phyloP scores from a whole-genome alignment of 2,797 vertebrate genomes.

The Trachurus trachurus region DNA sequence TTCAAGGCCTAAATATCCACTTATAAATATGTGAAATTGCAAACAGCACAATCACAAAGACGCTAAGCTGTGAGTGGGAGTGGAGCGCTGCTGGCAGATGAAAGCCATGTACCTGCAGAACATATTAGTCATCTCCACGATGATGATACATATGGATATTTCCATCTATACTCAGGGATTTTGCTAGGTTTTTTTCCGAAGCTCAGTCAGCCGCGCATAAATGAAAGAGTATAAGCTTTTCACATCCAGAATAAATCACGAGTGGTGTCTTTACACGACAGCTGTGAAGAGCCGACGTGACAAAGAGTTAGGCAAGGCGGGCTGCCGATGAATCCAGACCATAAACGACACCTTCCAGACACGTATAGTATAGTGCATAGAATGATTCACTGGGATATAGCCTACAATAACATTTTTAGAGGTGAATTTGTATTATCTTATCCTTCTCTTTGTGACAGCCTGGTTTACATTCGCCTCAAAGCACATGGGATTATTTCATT shows the following conservation, averaged over 20 bases:
- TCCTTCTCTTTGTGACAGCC: background rate
- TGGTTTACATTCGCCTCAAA: background rate
- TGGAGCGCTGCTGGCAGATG: conserved; percentile 27
- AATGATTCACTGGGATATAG: background rate
- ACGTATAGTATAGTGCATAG: background rate
- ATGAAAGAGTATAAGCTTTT: conserved; percentile 13
- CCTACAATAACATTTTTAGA: background rate
- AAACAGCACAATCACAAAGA: conserved; percentile 22
- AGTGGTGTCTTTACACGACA: background rate
- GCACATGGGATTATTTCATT: conserved; percentile 4
- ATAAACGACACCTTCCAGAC: background rate
- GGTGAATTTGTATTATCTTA: conserved; percentile 15
- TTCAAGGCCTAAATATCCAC: conserved; percentile 32
- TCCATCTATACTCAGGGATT: conserved; percentile 9
- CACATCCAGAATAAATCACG: background rate
- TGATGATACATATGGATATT: conserved; percentile 21
- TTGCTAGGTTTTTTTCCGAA: background rate
- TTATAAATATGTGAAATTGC: conserved; percentile 38
- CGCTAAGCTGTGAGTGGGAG: conserved; percentile 37
- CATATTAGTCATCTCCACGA: conserved; percentile 32
- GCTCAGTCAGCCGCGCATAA: background rate
- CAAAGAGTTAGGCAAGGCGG: conserved; percentile 1
- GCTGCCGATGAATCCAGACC: background rate
- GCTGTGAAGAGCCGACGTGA: conserved; percentile 1
- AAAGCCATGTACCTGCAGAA: conserved; percentile 49